phyloP scores from a whole-genome alignment of 2,888 invertebrate genomes.

The Dascillus cervinus region DNA sequence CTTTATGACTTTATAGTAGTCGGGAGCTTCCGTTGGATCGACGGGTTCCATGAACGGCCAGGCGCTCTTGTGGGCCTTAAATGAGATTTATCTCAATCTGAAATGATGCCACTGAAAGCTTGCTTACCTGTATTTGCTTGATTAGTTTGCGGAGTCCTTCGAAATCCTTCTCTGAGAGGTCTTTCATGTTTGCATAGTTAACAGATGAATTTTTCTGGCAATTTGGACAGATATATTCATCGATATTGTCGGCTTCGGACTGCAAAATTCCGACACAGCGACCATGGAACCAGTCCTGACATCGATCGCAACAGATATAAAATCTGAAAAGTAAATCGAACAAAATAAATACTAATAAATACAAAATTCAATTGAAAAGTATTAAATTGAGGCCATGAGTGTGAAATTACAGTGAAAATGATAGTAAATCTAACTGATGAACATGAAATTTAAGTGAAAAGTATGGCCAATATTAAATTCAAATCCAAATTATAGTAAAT shows the following conservation, averaged over 20 bases:
- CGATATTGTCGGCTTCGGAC: slow-evolving; percentile 89
- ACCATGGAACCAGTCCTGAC: slow-evolving; percentile 99
- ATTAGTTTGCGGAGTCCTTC: slow-evolving; percentile 77
- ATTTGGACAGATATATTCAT: slow-evolving; percentile 93
- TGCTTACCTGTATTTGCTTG: slow-evolving; percentile 74
- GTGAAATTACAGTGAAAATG: too few species aligned
- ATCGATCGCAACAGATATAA: slow-evolving; percentile 97
- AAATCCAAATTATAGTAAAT: too few species aligned
- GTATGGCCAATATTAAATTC: too few species aligned
- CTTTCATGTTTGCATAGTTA: slow-evolving; percentile 86
- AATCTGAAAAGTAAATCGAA: slow-evolving; percentile 56
- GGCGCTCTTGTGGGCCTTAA: slow-evolving; percentile 84
- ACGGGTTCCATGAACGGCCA: slow-evolving; percentile 99
- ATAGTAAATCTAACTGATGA: too few species aligned
- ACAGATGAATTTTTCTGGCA: slow-evolving; percentile 86
- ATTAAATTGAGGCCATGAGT: too few species aligned
- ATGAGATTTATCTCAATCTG: background rate
- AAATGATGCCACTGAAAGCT: background rate
- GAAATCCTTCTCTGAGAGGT: slow-evolving; percentile 69
- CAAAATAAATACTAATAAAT: slow-evolving; percentile 2
- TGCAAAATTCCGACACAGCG: slow-evolving; percentile 92
- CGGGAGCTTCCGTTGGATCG: slow-evolving; percentile 90
- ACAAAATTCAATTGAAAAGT: background rate
- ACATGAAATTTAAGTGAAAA: too few species aligned
- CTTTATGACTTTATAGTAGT: slow-evolving; percentile 92